phyloP scores from a whole-genome alignment of 2,888 invertebrate genomes.

The Macaria liturata region DNA sequence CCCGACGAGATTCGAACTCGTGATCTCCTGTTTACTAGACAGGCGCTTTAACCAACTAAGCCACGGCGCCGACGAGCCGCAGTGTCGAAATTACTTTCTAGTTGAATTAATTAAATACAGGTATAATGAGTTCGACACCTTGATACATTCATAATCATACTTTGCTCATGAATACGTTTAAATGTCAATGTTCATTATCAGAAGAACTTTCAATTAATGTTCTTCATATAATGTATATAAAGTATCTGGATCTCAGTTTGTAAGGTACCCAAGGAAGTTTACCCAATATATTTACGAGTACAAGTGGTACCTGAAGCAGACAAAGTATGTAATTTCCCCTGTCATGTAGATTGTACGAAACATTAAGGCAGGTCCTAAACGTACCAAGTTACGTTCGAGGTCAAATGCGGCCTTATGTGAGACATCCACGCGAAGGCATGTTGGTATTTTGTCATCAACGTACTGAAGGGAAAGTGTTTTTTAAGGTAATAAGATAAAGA shows the following conservation, averaged over 20 bases:
- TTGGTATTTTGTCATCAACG: too few species aligned
- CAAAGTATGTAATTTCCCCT: slow-evolving; percentile 6
- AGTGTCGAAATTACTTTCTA: slow-evolving; percentile 8
- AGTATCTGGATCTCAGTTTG: too few species aligned
- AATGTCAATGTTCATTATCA: too few species aligned
- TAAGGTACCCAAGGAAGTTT: too few species aligned
- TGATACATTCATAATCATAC: too few species aligned
- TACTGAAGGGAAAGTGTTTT: too few species aligned
- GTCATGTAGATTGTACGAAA: slow-evolving; percentile 3
- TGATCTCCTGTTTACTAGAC: slow-evolving; percentile 81
- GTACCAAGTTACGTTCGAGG: slow-evolving; percentile 9
- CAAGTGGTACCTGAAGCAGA: neutral
- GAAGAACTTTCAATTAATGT: too few species aligned
- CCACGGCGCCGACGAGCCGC: slow-evolving; percentile 62
- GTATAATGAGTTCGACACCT: too few species aligned
- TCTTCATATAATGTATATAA: too few species aligned
- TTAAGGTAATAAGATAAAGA: too few species aligned
- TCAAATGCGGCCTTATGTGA: slow-evolving; percentile 4
- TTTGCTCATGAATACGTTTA: too few species aligned
- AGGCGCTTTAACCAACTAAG: slow-evolving; percentile 81
- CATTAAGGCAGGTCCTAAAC: neutral
- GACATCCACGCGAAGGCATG: slow-evolving; percentile 8
- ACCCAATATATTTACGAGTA: too few species aligned
- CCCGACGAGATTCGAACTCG: slow-evolving; percentile 79
- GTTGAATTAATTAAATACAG: neutral